phyloP scores from a whole-genome alignment of 35 echinoderm and acorn worm genomes.

The Anneissia japonica region DNA sequence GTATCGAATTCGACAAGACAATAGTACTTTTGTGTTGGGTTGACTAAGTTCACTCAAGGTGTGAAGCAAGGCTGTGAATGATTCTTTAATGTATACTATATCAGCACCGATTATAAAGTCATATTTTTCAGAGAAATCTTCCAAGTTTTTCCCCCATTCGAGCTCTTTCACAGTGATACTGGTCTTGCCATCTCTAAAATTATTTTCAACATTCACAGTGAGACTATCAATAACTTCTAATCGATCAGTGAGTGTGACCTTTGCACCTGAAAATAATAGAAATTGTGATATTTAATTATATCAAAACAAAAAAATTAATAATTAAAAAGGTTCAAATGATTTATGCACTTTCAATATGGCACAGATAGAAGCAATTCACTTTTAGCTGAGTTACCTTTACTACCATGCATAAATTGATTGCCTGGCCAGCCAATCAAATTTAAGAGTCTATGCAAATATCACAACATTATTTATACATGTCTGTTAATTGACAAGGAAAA shows the following conservation, averaged over 20 bases:
- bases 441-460: too few relatives aligned
- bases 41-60: slow-evolving; percentile 56
- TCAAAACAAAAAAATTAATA: background rate
- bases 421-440: too few relatives aligned
- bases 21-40: slow-evolving; percentile 25
- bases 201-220: slow-evolving; percentile 33
- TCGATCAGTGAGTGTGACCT: slow-evolving; percentile 55
- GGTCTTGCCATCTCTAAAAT: slow-evolving; percentile 3
- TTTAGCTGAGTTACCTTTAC: too few relatives aligned
- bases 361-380: too few relatives aligned
- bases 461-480: too few relatives aligned
- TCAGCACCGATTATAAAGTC: slow-evolving; percentile 91
- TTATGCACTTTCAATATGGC: too few relatives aligned
- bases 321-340: too few relatives aligned
- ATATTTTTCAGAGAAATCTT: slow-evolving; percentile 45
- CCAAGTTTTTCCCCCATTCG: slow-evolving; percentile 66
- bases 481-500: too few relatives aligned
- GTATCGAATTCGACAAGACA: slow-evolving; percentile 87
- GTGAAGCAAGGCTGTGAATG: slow-evolving; percentile 57
- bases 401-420: too few relatives aligned
- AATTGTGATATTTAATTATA: background rate
- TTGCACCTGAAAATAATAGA: slow-evolving; percentile 22
- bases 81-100: slow-evolving; percentile 84
- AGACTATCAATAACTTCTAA: slow-evolving; percentile 18
- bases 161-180: slow-evolving; percentile 42